Conservation (phyloP, 2,113 vertebrate genomes). For the Semnornis frantzii region DNA sequence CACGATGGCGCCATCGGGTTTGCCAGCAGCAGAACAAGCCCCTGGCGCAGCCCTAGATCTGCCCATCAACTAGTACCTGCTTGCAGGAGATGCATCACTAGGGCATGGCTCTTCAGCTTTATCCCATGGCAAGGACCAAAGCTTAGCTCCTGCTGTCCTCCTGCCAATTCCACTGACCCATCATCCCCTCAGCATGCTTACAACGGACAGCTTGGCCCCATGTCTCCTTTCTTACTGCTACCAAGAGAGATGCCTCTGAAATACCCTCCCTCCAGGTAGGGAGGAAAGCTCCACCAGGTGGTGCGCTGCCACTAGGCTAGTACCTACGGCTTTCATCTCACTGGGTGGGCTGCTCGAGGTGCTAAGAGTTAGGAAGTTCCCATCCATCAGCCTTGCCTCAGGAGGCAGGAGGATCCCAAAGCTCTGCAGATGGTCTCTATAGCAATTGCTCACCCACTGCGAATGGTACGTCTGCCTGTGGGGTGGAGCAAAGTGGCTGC, state of each 20-base stretch:
- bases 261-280: background rate
- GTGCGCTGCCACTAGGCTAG: rapidly evolving
- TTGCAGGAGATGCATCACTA: rapidly evolving
- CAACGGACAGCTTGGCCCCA: background rate
- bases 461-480: background rate
- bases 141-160: background rate
- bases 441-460: constrained; percentile 35
- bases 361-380: background rate
- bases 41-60: background rate
- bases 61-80: background rate
- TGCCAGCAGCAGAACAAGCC: background rate
- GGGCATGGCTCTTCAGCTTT: background rate
- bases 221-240: background rate
- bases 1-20: rapidly evolving
- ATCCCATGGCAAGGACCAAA: rapidly evolving
- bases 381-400: background rate
- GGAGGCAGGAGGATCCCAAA: constrained; percentile 38
- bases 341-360: background rate
- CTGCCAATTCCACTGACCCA: rapidly evolving
- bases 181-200: background rate
- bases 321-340: background rate
- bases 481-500: constrained; percentile 13
- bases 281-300: background rate
- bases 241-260: background rate
- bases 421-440: constrained; percentile 30